phyloP scores from a whole-genome alignment of 2,113 vertebrate species.

The Bothrops jararaca region DNA sequence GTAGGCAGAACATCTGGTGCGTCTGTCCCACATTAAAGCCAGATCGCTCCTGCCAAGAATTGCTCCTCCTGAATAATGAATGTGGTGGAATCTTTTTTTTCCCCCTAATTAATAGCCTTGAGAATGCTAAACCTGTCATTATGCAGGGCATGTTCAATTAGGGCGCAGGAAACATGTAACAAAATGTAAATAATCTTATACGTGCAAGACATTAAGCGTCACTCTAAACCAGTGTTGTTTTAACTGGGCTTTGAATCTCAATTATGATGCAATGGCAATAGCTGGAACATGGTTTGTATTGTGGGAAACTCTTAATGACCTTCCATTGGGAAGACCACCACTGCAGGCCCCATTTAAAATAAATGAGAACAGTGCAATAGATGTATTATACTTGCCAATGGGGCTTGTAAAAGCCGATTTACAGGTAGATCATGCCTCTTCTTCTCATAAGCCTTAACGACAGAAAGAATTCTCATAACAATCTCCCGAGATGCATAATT shows the following conservation, averaged over 20 bases:
- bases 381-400: background rate
- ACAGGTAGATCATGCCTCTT: background rate
- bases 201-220: background rate
- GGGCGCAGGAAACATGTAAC: slow-evolving; percentile 3
- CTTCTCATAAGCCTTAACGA: background rate
- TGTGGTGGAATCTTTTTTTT: background rate
- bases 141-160: slow-evolving; percentile 39
- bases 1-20: slow-evolving; percentile 25
- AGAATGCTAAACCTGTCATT: slow-evolving; percentile 42
- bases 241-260: background rate
- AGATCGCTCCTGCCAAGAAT: slow-evolving; percentile 16
- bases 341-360: background rate
- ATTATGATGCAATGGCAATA: background rate
- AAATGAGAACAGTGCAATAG: background rate
- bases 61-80: slow-evolving; percentile 31
- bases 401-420: background rate
- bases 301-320: background rate
- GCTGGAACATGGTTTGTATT: background rate
- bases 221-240: background rate
- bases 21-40: slow-evolving; percentile 29
- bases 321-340: background rate
- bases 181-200: slow-evolving; percentile 26
- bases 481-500: background rate
- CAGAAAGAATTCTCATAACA: background rate
- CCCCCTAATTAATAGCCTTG: slow-evolving; percentile 47